A percentile compares a stretch with the other conserved stretches of the same genome.
Conservation (phyloP, 2,888 invertebrate species). For the Agrochola litura region DNA sequence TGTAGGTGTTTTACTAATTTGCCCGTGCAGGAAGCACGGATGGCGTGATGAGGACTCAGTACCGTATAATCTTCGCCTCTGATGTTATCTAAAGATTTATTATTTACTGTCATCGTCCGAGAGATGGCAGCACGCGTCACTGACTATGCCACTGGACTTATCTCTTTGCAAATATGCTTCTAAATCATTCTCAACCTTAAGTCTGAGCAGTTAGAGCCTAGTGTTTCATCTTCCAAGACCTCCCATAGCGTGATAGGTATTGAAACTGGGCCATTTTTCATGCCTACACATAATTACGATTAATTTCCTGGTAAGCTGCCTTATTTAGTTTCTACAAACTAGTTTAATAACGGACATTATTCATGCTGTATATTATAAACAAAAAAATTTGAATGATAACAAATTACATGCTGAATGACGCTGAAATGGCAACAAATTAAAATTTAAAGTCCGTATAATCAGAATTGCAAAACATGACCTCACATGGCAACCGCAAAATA, state of each 20-base stretch:
- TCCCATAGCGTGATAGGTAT: constrained; percentile 75
- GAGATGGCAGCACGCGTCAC: constrained; percentile 89
- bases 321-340: constrained; percentile 44
- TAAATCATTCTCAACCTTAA: constrained; percentile 73
- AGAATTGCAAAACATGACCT: constrained; percentile 51
- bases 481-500: constrained; percentile 52
- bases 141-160: constrained; percentile 81
- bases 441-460: constrained; percentile 47
- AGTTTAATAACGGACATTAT: constrained; percentile 43
- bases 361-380: constrained; percentile 25
- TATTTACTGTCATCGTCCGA: constrained; percentile 88
- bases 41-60: constrained; percentile 87
- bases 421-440: constrained; percentile 45
- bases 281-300: constrained; percentile 57
- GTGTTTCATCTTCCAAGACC: constrained; percentile 70
- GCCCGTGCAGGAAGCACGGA: constrained; percentile 89
- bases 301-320: constrained; percentile 60
- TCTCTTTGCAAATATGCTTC: constrained; percentile 71
- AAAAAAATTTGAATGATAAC: constrained; percentile 19
- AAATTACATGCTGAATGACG: constrained; percentile 36
- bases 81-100: constrained; percentile 90
- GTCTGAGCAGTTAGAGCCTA: constrained; percentile 53
- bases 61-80: constrained; percentile 89
- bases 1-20: constrained; percentile 88
- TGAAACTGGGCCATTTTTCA: constrained; percentile 64